Percentiles rank a stretch among this genome's conserved stretches.
These are phyloP conservation scores for Pogonomyrmex barbatus DNA, from an alignment of 1,140 invertebrate species.

Conservation along the genomic window DNA sequence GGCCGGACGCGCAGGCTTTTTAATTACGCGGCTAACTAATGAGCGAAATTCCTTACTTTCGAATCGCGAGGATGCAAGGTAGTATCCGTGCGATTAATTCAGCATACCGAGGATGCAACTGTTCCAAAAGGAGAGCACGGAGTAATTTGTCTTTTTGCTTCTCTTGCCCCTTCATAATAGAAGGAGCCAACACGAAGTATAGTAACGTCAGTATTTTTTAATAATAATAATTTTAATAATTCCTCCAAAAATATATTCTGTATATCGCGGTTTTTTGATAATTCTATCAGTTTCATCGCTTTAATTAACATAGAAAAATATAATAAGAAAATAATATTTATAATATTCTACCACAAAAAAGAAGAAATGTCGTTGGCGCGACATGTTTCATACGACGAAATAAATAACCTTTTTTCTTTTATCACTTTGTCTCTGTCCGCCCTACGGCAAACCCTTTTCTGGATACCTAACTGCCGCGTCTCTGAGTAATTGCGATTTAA, in stretches of 20 bases:
- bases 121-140: conserved; percentile 17
- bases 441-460: conserved; percentile 45
- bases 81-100: conserved; percentile 74
- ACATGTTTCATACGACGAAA: conserved; percentile 42
- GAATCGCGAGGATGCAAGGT: conserved; percentile 65
- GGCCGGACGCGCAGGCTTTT: conserved; percentile 82
- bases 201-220: not conserved
- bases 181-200: not conserved
- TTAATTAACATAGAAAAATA: not conserved
- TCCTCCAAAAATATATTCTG: not conserved
- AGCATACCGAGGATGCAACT: conserved; percentile 66
- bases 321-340: not conserved
- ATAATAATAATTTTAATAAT: not conserved
- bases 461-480: conserved; percentile 63
- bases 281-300: not conserved
- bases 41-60: conserved; percentile 81
- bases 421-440: conserved; percentile 58
- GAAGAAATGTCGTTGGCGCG: conserved; percentile 13
- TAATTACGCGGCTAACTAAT: conserved; percentile 84
- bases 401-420: conserved; percentile 68
- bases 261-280: not conserved
- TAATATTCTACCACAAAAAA: conserved; percentile 15
- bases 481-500: conserved; percentile 81
- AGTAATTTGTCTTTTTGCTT: conserved; percentile 53
- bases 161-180: not conserved